Evolutionary conservation across 2,113 vertebrate species (phyloP).

Genomic region (Anolis carolinensis): DNA sequence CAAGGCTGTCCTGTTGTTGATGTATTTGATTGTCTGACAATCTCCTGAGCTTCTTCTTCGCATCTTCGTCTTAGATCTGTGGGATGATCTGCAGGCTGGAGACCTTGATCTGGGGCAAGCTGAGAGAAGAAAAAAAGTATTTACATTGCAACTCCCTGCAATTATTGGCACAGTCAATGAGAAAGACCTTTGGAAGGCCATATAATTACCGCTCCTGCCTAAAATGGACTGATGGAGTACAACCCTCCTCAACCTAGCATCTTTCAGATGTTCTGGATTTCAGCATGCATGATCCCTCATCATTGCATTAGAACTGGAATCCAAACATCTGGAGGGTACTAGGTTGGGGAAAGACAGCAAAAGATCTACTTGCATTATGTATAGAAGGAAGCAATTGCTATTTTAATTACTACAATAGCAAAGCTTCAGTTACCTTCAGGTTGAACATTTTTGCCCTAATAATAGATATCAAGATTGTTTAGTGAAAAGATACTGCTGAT

Average conservation of each 20-base stretch:
- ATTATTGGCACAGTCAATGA: neutral
- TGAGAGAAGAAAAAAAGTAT: constrained; percentile 44
- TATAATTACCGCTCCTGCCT: too few species aligned
- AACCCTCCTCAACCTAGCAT: too few species aligned
- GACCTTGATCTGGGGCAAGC: constrained; percentile 95
- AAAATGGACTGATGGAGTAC: too few species aligned
- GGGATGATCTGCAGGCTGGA: constrained; percentile 91
- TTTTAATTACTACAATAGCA: neutral
- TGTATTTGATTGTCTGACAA: constrained; percentile 84
- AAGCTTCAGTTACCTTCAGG: neutral
- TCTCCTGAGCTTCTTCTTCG: constrained; percentile 93
- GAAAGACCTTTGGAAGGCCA: too few species aligned
- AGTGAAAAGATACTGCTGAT: neutral
- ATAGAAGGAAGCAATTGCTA: too few species aligned
- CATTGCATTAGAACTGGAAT: too few species aligned
- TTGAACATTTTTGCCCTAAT: neutral
- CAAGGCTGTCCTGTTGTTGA: constrained; percentile 82
- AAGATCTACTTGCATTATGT: neutral
- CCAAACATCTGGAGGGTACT: too few species aligned
- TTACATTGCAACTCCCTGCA: neutral
- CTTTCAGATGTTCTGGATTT: too few species aligned
- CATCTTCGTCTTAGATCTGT: constrained; percentile 90
- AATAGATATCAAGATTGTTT: neutral
- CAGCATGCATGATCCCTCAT: too few species aligned
- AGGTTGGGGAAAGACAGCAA: too few species aligned